Base-by-base conservation (phyloP, 2,797 vertebrate genomes). In the Coccyzus lansbergi region DNA sequence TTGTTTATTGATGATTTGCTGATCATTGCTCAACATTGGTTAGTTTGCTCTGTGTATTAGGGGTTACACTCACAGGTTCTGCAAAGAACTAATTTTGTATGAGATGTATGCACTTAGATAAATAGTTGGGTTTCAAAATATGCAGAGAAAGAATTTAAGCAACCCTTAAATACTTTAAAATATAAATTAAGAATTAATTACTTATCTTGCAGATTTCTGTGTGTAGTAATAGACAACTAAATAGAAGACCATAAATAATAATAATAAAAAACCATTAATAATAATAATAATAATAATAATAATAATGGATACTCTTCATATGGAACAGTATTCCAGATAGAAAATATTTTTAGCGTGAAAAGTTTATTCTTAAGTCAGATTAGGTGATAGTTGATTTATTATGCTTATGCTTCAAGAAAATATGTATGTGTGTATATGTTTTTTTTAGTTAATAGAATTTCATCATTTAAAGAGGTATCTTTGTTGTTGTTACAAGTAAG, bases 221-320 rank as follows among this genome's bases (percentile, higher is more conserved):
- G 26, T 92, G 38, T 74, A 89, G 10, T 84, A 96, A 70, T 33
- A 94, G 42, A 84, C 10, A 92, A 93, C 79, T 95, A 92, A 97
- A 91, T 88, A 67, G 72, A 69, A 94, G 88, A 93, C 77, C 28
- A 82, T 71, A 83, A 90, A 92, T 60, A 85, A 82, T n/a, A n/a
- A n/a, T n/a, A 92, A 63, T n/a, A n/a, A 17, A 34, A 6, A 33
- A 93, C 77, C 28, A 82, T 71, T 83, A 90, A 92, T 60, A 85
- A 82, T n/a, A n/a, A n/a, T n/a, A 92, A 63, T n/a, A n/a, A 17
- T 34, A 90, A 92, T 60, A 85, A 82, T n/a, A n/a, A n/a, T n/a
- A 92, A 63, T n/a, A n/a, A 17, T 34, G 6, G 33, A 36, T 86
- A 34, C 86, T 82, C 56, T 84, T 97, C 22, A 60, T 48, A 49